Conservation (phyloP, 1,140 invertebrate species). For the Papilio polytes region DNA sequence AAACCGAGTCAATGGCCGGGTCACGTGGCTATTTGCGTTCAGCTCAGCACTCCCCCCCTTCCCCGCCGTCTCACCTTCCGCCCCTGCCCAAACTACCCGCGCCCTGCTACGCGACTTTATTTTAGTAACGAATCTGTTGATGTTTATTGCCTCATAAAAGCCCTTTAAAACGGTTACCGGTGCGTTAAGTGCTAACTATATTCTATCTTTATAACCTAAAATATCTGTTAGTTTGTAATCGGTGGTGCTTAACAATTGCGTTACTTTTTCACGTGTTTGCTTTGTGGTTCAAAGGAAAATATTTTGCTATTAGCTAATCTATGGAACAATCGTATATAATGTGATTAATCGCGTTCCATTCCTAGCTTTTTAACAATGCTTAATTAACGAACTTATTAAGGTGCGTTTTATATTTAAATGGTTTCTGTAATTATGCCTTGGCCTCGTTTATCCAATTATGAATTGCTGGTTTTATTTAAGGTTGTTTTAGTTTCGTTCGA, state of each 20-base stretch:
- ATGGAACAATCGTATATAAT: constrained; percentile 50
- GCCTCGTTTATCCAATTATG: constrained; percentile 18
- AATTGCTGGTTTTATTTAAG: constrained; percentile 23
- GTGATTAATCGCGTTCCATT: constrained; percentile 54
- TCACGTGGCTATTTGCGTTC: constrained; percentile 80
- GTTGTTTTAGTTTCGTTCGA: constrained; percentile 7
- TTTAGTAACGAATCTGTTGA: constrained; percentile 73
- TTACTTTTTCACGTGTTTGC: constrained; percentile 9
- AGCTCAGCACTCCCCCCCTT: constrained; percentile 49
- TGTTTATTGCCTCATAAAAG: constrained; percentile 39
- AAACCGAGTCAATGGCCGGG: constrained; percentile 82
- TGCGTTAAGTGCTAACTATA: constrained; percentile 30
- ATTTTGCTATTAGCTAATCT: constrained; percentile 14
- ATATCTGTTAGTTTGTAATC: constrained; percentile 23
- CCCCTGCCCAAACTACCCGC: constrained; percentile 63
- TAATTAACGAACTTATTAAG: constrained; percentile 68
- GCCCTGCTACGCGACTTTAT: constrained; percentile 57
- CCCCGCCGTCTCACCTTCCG: constrained; percentile 57
- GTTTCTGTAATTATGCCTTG: constrained; percentile 35
- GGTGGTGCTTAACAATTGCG: neutral
- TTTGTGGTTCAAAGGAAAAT: constrained; percentile 6
- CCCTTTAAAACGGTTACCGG: constrained; percentile 29
- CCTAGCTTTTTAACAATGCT: constrained; percentile 55
- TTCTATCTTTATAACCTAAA: constrained; percentile 24
- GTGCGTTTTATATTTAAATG: constrained; percentile 56